Percentiles rank a stretch among this genome's conserved stretches.
Conservation (phyloP, 2,113 vertebrate species). For the Nasalis larvatus region DNA sequence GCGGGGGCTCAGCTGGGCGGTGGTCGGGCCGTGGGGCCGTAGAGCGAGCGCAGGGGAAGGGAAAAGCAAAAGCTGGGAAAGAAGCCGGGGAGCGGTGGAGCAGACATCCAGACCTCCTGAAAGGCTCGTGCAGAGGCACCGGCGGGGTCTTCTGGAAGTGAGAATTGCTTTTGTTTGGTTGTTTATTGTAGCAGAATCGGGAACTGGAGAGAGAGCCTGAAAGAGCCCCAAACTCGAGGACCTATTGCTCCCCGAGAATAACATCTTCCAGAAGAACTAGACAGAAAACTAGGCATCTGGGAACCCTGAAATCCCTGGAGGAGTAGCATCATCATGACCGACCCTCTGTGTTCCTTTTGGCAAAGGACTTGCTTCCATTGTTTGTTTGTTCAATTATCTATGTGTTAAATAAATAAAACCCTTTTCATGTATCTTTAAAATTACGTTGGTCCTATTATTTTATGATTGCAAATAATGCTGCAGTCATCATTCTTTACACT, state of each 20-base stretch:
- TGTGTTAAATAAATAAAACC: background rate
- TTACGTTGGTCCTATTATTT: no score
- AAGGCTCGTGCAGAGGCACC: background rate
- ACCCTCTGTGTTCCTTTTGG: no score
- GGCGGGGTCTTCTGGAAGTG: background rate
- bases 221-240: background rate
- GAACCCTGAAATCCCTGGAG: no score
- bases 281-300: no score
- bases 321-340: no score
- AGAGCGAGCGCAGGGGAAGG: accelerated
- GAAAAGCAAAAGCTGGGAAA: background rate
- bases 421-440: no score
- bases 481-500: background rate
- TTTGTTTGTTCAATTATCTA: background rate
- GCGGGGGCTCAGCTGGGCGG: no score
- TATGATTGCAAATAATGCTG: background rate
- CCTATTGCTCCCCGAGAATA: background rate
- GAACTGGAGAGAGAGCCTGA: background rate
- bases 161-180: background rate
- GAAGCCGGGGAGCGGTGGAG: no score
- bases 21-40: accelerated
- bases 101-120: no score
- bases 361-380: background rate
- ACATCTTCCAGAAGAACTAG: background rate
- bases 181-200: background rate